Base-by-base conservation (phyloP, 1,140 invertebrate genomes). In the Pseudomyrmex flavicornis region DNA sequence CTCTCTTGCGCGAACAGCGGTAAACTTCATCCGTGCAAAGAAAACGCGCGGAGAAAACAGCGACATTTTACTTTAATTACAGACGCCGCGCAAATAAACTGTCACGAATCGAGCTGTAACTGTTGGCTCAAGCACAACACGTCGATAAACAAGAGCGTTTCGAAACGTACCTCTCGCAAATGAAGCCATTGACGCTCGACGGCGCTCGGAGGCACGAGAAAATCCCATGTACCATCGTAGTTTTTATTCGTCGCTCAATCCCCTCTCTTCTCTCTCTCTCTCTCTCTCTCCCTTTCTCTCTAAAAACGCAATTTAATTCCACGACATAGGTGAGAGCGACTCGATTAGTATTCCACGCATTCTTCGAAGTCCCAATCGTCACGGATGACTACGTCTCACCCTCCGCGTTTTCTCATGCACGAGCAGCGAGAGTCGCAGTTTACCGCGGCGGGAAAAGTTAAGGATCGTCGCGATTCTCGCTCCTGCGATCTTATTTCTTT, bases 271-370 rank as follows among this genome's bases (percentile, higher is more conserved):
- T 62, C 46, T 17, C 9, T 17, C 17, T 17, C 48, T 15, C 48
- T 44, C 50, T 59, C 56, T 10, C 12, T n/a, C 26, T 12, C 22
- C 7, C 44, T 56, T 12, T 17, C 13, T 50, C 35, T 35, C 35
- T n/a, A 12, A 84, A 84, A 84, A 58, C 26, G 66, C 54, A 82
- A 68, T 66, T 82, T 85, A 70, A 82, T 87, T 73, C 50, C 17
- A 10, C 46, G 17, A 52, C 35, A 20, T 63, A 80, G 82, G 26
- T 61, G 82, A 58, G 56, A 59, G 63, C 63, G 13, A 48, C 10
- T 9, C n/a, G 76, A 85, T 88, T 87, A 82, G 87, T 87, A 88
- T 88, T 85, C 86, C 35, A 68, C 22, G 46, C 69, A 26, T 84
- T 15, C 20, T 20, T 75, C 69, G 59, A 63, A 50, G 56, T 50